Percentiles rank a stretch among this genome's conserved stretches.
Evolutionary conservation across 2,113 vertebrate genomes (phyloP).

Genomic region (Noturus placidus): DNA sequence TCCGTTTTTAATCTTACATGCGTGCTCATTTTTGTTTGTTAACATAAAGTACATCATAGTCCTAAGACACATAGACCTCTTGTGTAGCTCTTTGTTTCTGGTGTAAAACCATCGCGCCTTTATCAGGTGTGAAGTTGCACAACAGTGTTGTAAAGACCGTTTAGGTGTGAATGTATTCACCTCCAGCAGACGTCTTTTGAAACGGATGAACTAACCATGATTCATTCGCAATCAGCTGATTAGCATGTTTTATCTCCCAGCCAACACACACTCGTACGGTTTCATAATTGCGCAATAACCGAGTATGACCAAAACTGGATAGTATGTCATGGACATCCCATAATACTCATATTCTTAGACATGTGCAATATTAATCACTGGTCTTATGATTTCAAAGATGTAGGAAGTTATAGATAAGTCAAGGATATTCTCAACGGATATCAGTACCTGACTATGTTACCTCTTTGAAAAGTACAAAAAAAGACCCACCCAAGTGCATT

Average conservation of each 20-base stretch:
- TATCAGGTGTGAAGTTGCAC: slow-evolving; percentile 3
- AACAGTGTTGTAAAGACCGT: background rate
- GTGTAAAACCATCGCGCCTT: slow-evolving; percentile 2
- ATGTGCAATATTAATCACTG: background rate
- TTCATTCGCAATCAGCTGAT: background rate
- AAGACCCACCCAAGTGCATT: background rate
- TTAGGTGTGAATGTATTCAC: background rate
- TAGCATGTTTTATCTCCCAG: background rate
- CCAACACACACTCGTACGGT: background rate
- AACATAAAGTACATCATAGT: background rate
- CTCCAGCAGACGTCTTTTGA: background rate
- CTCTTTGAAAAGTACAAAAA: background rate
- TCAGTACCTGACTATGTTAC: background rate
- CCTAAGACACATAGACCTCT: background rate
- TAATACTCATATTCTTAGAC: background rate
- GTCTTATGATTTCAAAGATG: slow-evolving; percentile 4
- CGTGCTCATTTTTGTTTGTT: background rate
- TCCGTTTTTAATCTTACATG: background rate
- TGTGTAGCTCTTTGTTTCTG: background rate
- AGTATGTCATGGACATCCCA: background rate
- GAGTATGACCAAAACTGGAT: background rate
- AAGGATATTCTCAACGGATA: background rate
- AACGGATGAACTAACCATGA: background rate
- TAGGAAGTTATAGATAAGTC: background rate
- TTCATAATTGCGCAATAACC: background rate